Percentiles rank a stretch among this genome's conserved stretches.
These are phyloP conservation scores for Zosterops pallidus DNA, from an alignment of 2,113 vertebrate genomes.

Conservation along the genomic window DNA sequence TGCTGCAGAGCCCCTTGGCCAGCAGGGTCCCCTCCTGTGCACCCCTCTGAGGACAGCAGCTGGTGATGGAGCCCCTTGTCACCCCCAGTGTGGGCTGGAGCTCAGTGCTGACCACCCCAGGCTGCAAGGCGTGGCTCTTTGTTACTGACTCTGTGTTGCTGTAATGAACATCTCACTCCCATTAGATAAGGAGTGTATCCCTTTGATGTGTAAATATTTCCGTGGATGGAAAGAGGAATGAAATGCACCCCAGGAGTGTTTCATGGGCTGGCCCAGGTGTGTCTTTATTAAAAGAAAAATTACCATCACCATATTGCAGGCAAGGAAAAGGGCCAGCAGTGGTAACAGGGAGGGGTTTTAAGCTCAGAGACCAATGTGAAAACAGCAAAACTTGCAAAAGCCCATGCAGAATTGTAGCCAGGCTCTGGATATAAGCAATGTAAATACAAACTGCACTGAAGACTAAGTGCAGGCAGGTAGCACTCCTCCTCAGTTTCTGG, in stretches of 20 bases:
- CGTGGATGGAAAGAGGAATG: neutral
- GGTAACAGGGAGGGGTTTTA: neutral
- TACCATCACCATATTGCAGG: accelerated
- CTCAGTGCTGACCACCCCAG: neutral
- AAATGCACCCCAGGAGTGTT: neutral
- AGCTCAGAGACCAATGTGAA: neutral
- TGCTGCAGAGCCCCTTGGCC: neutral
- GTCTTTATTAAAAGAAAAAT: neutral
- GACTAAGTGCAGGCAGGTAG: neutral
- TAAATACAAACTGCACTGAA: neutral
- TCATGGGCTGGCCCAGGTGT: neutral
- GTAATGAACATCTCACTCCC: neutral
- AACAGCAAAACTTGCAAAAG: neutral
- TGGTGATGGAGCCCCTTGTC: neutral
- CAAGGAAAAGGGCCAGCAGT: neutral
- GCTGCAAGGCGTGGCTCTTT: neutral
- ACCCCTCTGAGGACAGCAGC: neutral
- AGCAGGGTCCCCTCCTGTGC: neutral
- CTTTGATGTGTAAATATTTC: conserved; percentile 10
- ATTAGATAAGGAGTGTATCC: neutral
- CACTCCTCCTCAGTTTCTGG: neutral
- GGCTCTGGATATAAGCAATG: neutral
- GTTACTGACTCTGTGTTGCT: neutral
- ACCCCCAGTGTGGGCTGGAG: neutral
- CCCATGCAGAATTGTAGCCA: neutral